A percentile compares a stretch with the other conserved stretches of the same genome.
Evolutionary conservation across 2,797 vertebrate species (phyloP).

Genomic region (Fratercula arctica): DNA sequence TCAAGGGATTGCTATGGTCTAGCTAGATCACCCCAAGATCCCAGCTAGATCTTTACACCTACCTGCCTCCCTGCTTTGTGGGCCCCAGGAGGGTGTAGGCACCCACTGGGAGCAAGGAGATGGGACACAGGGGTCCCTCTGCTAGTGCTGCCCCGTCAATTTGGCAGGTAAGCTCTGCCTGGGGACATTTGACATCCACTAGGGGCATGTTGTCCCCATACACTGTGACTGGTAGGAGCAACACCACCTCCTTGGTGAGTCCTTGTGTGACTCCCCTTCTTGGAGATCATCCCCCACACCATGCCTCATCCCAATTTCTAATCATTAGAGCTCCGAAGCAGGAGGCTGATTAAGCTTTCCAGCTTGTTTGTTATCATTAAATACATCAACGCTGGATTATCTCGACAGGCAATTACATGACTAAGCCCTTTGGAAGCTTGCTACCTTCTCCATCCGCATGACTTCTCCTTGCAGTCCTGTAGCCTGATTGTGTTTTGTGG

Average conservation of each 20-base stretch:
- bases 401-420: slow-evolving; percentile 16
- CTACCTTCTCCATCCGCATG: not conserved
- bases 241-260: not conserved
- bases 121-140: not conserved
- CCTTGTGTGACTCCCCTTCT: not conserved
- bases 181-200: not conserved
- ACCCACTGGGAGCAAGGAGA: not conserved
- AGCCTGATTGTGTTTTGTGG: not conserved
- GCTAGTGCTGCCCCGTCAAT: too few species aligned
- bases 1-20: not conserved
- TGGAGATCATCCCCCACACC: not conserved
- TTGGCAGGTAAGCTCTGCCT: not conserved
- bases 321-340: not conserved
- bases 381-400: not conserved
- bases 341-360: slow-evolving; percentile 22
- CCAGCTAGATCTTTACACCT: not conserved
- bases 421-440: slow-evolving; percentile 21
- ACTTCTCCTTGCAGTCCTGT: not conserved
- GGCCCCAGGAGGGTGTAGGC: not conserved
- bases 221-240: accelerated
- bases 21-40: not conserved
- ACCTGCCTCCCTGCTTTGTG: too few species aligned
- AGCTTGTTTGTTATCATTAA: slow-evolving; percentile 24
- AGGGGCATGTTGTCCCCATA: not conserved
- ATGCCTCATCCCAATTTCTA: not conserved